Conservation (phyloP, 2,888 invertebrate species). For the Crepidodera aurea region DNA sequence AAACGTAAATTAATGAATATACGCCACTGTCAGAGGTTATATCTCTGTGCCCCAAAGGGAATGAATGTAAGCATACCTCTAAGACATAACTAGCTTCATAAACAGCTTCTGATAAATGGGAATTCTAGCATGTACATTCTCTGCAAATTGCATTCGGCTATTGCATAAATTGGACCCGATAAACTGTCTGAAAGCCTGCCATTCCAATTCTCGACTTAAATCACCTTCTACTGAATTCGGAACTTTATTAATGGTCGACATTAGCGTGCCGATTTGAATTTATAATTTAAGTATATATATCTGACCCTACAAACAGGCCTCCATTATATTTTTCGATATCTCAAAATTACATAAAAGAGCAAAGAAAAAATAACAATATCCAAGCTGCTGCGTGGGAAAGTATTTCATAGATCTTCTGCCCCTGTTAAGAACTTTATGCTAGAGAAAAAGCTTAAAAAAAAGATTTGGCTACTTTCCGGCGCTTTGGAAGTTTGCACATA, state of each 20-base stretch:
- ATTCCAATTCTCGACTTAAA: slow-evolving; percentile 40
- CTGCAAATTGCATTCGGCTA: slow-evolving; percentile 61
- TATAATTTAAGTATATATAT: too few relatives aligned
- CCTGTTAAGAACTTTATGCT: too few relatives aligned
- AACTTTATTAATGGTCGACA: slow-evolving; percentile 30
- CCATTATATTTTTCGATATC: too few relatives aligned
- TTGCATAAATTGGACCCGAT: slow-evolving; percentile 61
- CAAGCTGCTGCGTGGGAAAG: too few relatives aligned
- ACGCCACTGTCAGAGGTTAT: slow-evolving; percentile 20
- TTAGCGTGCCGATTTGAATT: not conserved
- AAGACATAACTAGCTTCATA: slow-evolving; percentile 60
- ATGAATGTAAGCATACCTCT: slow-evolving; percentile 24
- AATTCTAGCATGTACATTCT: slow-evolving; percentile 61
- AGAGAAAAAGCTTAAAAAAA: too few relatives aligned
- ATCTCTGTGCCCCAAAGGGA: slow-evolving; percentile 39
- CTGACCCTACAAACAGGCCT: too few relatives aligned
- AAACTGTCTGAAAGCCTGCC: slow-evolving; percentile 52
- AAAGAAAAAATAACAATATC: too few relatives aligned
- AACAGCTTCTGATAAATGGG: slow-evolving; percentile 60
- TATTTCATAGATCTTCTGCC: too few relatives aligned
- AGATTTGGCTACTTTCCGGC: too few relatives aligned
- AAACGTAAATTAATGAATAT: not conserved
- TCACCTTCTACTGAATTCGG: slow-evolving; percentile 34
- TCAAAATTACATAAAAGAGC: too few relatives aligned
- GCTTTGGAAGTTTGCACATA: too few relatives aligned